Base-by-base conservation (phyloP, 2,113 vertebrate genomes). In the Labeo catla region DNA sequence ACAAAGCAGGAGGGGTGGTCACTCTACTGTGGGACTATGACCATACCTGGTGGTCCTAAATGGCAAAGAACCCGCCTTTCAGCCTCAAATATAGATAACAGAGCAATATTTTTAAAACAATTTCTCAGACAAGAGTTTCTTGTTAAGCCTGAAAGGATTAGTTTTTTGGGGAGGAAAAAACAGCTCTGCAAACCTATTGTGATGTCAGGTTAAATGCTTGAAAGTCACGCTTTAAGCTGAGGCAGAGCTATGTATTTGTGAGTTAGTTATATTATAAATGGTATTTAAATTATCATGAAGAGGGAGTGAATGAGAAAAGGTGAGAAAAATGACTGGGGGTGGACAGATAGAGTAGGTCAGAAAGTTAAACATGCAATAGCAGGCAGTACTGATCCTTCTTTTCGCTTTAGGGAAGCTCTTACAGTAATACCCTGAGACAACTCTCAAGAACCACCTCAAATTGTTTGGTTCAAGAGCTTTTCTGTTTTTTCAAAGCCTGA, bases 401-500 rank as follows among this genome's bases (percentile, higher is more conserved):
- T 39, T 63, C 50, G 61, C 88, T 89, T n/a, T 81, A 76, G 54
- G 59, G 82, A 72, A 73, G 89, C 84, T 84, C 77, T 89, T 83
- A 90, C 81, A 83, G 89, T 88, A 88, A 92, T 88, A 87, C 83
- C 73, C 66, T 59, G 21, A 89, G 90, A 89, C 84, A 91, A 87
- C 57, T 45, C 61, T 47, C 83, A 87, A 88, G 85, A 85, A 81
- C 61, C 86, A 61, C 78, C 79, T 86, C 36, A 70, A 90, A 90
- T 88, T 36, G 84, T 90, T 89, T 91, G 88, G 84, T 83, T 91
- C 84, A 77, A 74, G 85, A 86, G 88, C 86, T 88, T 92, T 90
- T 85, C 88, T 89, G 88, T 88, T 89, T 77, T 61, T 28, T 43
- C 50, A 77, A 50, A 57, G 81, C 90, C 84, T n/a, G 57, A 81